phyloP scores from a whole-genome alignment of 2,888 invertebrate species.

The Mesochorus sp. region DNA sequence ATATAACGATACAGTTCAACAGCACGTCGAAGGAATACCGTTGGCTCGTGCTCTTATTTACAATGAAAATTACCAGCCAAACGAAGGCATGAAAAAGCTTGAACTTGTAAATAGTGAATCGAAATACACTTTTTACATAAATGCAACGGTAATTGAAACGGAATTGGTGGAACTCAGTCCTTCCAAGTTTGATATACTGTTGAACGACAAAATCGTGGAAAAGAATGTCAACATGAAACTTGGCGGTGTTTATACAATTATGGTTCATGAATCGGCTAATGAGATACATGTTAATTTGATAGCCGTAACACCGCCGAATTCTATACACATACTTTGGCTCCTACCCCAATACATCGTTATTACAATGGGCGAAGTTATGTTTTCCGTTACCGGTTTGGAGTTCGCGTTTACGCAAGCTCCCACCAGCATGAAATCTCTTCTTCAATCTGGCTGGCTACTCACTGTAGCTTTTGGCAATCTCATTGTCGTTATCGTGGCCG shows the following conservation, averaged over 20 bases:
- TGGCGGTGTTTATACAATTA: constrained; percentile 87
- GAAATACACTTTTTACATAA: not conserved
- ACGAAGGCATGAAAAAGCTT: not conserved
- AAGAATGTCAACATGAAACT: constrained; percentile 82
- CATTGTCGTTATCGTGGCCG: constrained; percentile 94
- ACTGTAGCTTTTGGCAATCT: constrained; percentile 97
- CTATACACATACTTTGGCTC: constrained; percentile 92
- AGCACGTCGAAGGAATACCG: constrained; percentile 77
- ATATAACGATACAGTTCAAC: constrained; percentile 73
- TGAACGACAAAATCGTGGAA: constrained; percentile 78
- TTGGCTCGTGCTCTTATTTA: constrained; percentile 78
- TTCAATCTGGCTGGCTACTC: constrained; percentile 95
- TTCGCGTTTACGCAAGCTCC: constrained; percentile 98
- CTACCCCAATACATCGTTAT: constrained; percentile 96
- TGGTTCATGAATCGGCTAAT: constrained; percentile 80
- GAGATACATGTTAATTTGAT: constrained; percentile 71
- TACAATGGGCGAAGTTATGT: constrained; percentile 97
- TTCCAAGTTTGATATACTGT: constrained; percentile 80
- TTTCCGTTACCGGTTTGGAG: constrained; percentile 96
- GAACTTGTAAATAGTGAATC: constrained; percentile 24
- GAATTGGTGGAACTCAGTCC: constrained; percentile 75
- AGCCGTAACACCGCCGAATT: constrained; percentile 87
- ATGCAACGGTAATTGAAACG: constrained; percentile 12
- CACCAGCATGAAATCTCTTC: constrained; percentile 95
- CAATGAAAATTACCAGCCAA: constrained; percentile 22